Conservation (phyloP, 2,888 invertebrate genomes). For the Scotopteryx bipunctaria region DNA sequence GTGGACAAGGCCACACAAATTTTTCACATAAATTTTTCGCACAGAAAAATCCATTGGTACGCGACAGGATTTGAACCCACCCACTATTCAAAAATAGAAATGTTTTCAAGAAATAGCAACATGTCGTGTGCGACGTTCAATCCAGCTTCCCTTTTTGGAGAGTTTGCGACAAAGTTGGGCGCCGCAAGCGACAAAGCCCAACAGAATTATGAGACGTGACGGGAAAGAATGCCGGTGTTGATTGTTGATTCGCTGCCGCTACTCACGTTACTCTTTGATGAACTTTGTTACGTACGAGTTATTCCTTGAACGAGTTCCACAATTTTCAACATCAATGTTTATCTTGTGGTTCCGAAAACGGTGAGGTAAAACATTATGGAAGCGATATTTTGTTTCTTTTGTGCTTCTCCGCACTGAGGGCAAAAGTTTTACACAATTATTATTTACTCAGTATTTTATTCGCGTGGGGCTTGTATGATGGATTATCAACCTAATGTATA, state of each 20-base stretch:
- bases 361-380: conserved; percentile 2
- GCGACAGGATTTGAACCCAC: no score
- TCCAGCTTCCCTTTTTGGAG: conserved; percentile 37
- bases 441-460: no score
- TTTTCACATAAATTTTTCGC: no score
- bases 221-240: conserved; percentile 33
- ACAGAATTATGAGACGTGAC: conserved; percentile 50
- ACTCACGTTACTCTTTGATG: conserved; percentile 16
- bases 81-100: no score
- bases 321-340: conserved; percentile 17
- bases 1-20: no score
- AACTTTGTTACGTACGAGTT: conserved; percentile 19
- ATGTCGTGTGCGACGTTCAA: conserved; percentile 7
- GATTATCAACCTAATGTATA: no score
- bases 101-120: no score
- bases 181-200: conserved; percentile 45
- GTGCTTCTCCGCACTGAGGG: no score
- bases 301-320: conserved; percentile 11
- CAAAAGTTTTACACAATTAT: no score
- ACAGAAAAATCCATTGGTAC: no score
- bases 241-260: conserved; percentile 33
- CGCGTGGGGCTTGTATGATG: no score
- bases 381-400: background rate
- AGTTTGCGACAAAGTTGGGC: conserved; percentile 49
- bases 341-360: background rate